Base-by-base conservation (phyloP, 2,113 vertebrate genomes). In the Tragulus kanchil region DNA sequence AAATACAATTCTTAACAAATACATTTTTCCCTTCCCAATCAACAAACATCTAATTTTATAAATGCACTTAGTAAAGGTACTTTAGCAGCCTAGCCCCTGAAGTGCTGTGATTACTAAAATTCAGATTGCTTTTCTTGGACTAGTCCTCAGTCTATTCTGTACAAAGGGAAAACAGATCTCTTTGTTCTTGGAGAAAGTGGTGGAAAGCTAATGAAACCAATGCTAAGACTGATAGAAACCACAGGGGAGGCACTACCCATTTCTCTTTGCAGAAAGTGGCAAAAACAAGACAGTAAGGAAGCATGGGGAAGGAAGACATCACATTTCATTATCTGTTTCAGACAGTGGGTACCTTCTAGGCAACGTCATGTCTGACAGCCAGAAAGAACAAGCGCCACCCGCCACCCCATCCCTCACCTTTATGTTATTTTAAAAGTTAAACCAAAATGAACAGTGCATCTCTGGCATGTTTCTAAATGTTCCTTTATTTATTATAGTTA, bases 131-230 rank as follows among this genome's bases (percentile, higher is more conserved):
- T 93, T 97, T 93, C 6, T 6, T 86, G 48, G 52, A 96, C 94
- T 50, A 82, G n/a, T 75, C 78, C 91, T 93, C 26, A 59, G n/a
- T 88, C 28, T 59, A 9, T 71, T 42, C 8, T 1, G 25, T 56
- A 15, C 3, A 13, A 79, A 97, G 84, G 42, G 52, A 36, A 96
- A 71, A 64, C 45, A 78, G 21, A 96, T 89, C 82, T 97, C 50
- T 94, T 87, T 94, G 93, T 42, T 94, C 93, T 64, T 21, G 90
- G 93, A 78, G 42, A 96, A 93, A 95, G 31, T 1, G 5, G 1
- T 26, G 2, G 28, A 93, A 97, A 97, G 93, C 89, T 52, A 86
- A 97, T 93, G 71, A 89, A 98, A 96, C 45, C 75, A 84, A 56
- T 3, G 17, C 15, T 0, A 7, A 5, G 7, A 58, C 77, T 90